Percentiles rank a stretch among this genome's conserved stretches.
Evolutionary conservation across 2,888 invertebrate genomes (phyloP).

Genomic region (Ennomos erosarius): DNA sequence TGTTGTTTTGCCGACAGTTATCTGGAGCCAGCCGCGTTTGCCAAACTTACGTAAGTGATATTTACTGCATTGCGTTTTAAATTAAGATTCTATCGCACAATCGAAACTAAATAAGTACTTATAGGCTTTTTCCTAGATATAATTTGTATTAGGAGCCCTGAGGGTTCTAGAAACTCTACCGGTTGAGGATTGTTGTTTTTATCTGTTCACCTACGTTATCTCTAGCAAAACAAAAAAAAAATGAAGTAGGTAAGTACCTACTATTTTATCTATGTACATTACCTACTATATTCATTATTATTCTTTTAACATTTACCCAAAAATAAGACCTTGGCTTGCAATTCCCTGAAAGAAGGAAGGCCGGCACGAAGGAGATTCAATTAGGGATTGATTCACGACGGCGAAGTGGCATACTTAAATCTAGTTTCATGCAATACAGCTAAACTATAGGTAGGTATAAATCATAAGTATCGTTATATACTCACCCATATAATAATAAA

Average conservation of each 20-base stretch:
- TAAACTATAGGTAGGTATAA: no score
- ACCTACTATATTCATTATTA: slow-evolving; percentile 12
- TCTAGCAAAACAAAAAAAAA: no score
- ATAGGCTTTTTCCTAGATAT: no score
- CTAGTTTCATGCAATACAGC: no score
- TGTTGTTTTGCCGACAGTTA: slow-evolving; percentile 54
- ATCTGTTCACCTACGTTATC: no score
- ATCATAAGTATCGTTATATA: no score
- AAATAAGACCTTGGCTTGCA: slow-evolving; percentile 41
- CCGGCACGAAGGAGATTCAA: slow-evolving; percentile 46
- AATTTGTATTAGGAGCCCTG: no score
- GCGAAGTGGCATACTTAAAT: slow-evolving; percentile 30
- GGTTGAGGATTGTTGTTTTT: no score
- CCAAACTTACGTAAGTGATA: slow-evolving; percentile 80
- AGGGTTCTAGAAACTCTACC: no score
- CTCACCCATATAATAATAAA: no score
- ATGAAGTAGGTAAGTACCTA: no score
- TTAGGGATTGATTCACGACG: slow-evolving; percentile 51
- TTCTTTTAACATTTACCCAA: slow-evolving; percentile 10
- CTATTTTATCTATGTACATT: no score
- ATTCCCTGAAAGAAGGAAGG: slow-evolving; percentile 43
- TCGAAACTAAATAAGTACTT: not conserved
- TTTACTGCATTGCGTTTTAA: slow-evolving; percentile 78
- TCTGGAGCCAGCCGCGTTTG: slow-evolving; percentile 59
- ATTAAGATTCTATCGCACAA: slow-evolving; percentile 21